Evolutionary conservation across 2,888 invertebrate genomes (phyloP).

Genomic region (Ochlodes sylvanus): DNA sequence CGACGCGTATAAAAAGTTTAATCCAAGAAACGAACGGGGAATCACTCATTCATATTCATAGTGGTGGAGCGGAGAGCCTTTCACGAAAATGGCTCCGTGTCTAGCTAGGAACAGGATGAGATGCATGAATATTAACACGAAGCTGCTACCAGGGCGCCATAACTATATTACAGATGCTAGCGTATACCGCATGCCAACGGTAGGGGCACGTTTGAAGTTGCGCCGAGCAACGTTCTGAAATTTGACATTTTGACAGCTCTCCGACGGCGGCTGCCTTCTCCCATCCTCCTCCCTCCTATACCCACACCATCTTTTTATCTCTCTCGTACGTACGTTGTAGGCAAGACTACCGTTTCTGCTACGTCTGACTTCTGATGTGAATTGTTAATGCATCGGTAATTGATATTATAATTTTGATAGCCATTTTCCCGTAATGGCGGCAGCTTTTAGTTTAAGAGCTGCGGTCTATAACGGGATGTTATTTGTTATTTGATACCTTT

Average conservation of each 20-base stretch:
- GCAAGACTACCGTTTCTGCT: constrained; percentile 80
- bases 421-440: constrained; percentile 63
- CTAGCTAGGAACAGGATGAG: constrained; percentile 78
- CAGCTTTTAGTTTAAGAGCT: constrained; percentile 67
- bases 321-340: constrained; percentile 71
- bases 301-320: constrained; percentile 52
- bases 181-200: constrained; percentile 74
- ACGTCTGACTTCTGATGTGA: constrained; percentile 83
- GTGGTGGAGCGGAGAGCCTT: constrained; percentile 72
- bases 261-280: constrained; percentile 78
- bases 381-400: constrained; percentile 85
- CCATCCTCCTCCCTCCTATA: constrained; percentile 55
- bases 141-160: constrained; percentile 72
- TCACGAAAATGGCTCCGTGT: constrained; percentile 80
- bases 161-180: constrained; percentile 79
- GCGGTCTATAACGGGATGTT: constrained; percentile 37
- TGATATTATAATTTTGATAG: constrained; percentile 83
- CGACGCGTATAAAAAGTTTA: constrained; percentile 68
- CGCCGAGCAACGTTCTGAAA: constrained; percentile 82
- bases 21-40: constrained; percentile 75
- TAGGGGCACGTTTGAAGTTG: constrained; percentile 83
- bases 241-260: constrained; percentile 86
- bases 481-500: constrained; percentile 40
- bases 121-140: constrained; percentile 84
- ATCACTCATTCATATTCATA: constrained; percentile 83